Evolutionary conservation across 2,113 vertebrate genomes (phyloP).

Genomic region (Amazona guildingii): DNA sequence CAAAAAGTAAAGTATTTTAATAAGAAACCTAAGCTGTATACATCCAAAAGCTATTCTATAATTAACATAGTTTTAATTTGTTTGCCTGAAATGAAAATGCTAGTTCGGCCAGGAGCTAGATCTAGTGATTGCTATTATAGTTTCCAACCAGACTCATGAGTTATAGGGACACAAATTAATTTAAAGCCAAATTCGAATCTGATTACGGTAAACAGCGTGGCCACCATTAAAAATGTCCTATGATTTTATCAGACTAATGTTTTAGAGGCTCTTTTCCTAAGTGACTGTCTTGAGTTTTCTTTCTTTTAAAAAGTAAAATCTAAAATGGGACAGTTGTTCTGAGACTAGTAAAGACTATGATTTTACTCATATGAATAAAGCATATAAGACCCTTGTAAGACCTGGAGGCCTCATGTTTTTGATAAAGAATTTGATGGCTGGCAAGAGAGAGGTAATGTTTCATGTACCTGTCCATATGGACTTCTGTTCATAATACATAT

Average conservation of each 20-base stretch:
- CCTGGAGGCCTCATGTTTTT: background rate
- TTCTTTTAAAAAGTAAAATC: background rate
- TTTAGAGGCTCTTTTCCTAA: background rate
- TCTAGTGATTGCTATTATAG: background rate
- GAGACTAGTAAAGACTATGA: background rate
- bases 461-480: background rate
- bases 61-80: slow-evolving; percentile 38
- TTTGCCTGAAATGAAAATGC: slow-evolving; percentile 16
- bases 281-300: background rate
- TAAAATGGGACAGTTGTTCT: background rate
- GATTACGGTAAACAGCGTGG: background rate
- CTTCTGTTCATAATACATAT: background rate
- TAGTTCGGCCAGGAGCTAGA: slow-evolving; percentile 7
- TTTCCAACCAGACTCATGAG: background rate
- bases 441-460: background rate
- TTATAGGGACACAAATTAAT: background rate
- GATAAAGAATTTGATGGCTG: background rate
- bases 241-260: background rate
- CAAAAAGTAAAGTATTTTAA: background rate
- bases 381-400: background rate
- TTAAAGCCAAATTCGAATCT: background rate
- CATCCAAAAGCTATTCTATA: background rate
- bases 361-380: background rate
- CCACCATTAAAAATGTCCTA: background rate
- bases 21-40: background rate